Evolutionary conservation across 2,113 vertebrate genomes (phyloP).

Genomic region (Hypomesus transpacificus): DNA sequence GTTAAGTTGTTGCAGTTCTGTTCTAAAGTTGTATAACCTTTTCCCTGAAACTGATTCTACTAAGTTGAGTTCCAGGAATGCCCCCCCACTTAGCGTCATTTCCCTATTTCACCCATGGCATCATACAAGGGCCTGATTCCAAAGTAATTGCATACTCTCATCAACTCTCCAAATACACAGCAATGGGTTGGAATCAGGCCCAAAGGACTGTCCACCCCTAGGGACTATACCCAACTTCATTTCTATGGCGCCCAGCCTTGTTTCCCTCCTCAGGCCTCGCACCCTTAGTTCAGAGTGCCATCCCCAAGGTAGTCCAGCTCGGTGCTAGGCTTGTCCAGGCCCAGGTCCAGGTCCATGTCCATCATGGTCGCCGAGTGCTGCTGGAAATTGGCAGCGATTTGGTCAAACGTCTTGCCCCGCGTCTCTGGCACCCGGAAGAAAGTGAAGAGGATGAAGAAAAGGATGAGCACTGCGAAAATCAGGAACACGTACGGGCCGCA

Average conservation of each 20-base stretch:
- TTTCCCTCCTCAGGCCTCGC: slow-evolving; percentile 18
- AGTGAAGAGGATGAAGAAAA: slow-evolving; percentile 85
- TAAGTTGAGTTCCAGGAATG: background rate
- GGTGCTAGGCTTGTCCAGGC: slow-evolving; percentile 76
- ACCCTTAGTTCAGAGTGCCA: slow-evolving; percentile 54
- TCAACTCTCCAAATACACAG: background rate
- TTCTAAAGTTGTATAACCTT: slow-evolving; percentile 17
- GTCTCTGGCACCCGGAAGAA: slow-evolving; percentile 90
- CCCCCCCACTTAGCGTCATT: slow-evolving; percentile 11
- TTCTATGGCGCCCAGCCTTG: slow-evolving; percentile 10
- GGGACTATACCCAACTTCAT: slow-evolving; percentile 16
- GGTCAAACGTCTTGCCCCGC: slow-evolving; percentile 84
- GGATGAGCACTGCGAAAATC: slow-evolving; percentile 80
- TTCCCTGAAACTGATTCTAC: slow-evolving; percentile 4
- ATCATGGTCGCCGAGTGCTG: slow-evolving; percentile 66
- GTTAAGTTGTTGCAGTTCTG: background rate
- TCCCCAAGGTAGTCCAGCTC: slow-evolving; percentile 82
- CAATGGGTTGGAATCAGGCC: slow-evolving; percentile 19
- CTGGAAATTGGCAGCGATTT: slow-evolving; percentile 80
- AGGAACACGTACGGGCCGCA: slow-evolving; percentile 87
- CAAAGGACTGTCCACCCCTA: slow-evolving; percentile 30
- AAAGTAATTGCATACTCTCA: background rate
- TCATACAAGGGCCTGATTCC: slow-evolving; percentile 19
- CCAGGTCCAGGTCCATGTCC: slow-evolving; percentile 67
- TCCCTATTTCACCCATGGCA: slow-evolving; percentile 17